Evolutionary conservation across 30 jellyfish, hydroid and myxozoan genomes (phyloP), one percentile per base, ranked within the genome.

Genomic region (Cassiopea xamachana): DNA sequence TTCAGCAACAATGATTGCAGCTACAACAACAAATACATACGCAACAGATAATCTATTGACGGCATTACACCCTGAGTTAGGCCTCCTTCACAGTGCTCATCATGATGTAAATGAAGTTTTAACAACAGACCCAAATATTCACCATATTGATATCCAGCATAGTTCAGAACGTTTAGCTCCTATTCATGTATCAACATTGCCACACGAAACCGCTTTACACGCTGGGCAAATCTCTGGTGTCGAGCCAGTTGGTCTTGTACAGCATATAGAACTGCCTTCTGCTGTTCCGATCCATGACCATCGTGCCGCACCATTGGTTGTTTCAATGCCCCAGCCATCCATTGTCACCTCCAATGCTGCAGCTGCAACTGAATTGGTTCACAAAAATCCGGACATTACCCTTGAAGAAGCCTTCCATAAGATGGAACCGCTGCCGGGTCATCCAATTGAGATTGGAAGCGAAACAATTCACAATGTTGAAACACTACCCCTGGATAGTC

Each of bases 301-400:
- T 60, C 90, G 79, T 50, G 39, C 73, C 2, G 70, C 90, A 55
- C 85, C 73, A n/a, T 62, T 50, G 1, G 84, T 77, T 39, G 88
- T 50, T 2, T 4, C 79, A 1, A 7, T 60, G 46, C 84, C 87
- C 8, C 80, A 77, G 16, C 89, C 94, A 49, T 76, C 89, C 74
- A 49, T 84, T 4, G 60, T 84, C 15, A 72, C 84, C 1, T 84
- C 89, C 6, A 87, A 77, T 70, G 75, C 71, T 14, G 86, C 46
- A 8, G 90, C 95, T 17, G 95, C 82, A n/a, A 27, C 71, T 68
- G 75, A 84, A 50, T 72, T 88, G 69, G 95, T 88, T 69, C 95
- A 88, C 90, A 67, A 79, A n/a, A 47, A 88, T 71, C 95, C 95
- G 86, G 95, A 88, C 72, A 74, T 88, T 1, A 88, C 95, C 60